Base-by-base conservation (phyloP, 2,113 vertebrate genomes). In the Oncorhynchus tshawytscha region DNA sequence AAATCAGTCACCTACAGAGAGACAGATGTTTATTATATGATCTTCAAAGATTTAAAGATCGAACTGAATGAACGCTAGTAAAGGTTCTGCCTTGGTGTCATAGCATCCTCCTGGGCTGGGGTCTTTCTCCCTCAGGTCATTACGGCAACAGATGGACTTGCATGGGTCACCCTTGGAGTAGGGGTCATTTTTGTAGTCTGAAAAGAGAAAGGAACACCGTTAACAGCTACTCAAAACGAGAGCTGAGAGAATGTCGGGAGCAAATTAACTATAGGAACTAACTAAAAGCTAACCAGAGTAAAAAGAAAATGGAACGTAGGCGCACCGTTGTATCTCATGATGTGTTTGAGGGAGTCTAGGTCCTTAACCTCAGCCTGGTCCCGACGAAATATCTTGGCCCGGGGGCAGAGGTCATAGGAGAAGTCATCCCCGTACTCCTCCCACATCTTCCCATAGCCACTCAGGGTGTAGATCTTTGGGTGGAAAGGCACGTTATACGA, bases 401-500 rank as follows among this genome's bases (percentile, higher is more conserved):
- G 91, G 66, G 97, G 91, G 86, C 96, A 95, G 71, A 98, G 93
- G 24, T 97, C 96, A 0, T 98, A 98, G 8, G 96, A 98, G 84
- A 94, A 98, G 67, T 96, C 95, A 27, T 95, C 86, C 8, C 97
- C 97, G 0, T 94, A 74, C 34, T 89, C 77, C 81, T 90, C 31
- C 82, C 94, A 95, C 0, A 96, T 92, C n/a, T 91, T 2, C 0
- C 76, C 75, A 11, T 98, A 98, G 2, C 96, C 97, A 8, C 97
- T 98, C 87, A 93, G 88, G 29, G 74, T 85, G 89, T 97, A 98
- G 88, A 97, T 94, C 51, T 85, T 93, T 67, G 84, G 71, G 84
- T 98, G 95, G 88, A 97, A 98, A 69, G 97, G 97, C n/a, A 98
- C 81, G 31, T 98, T 98, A 84, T 98, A 98, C 62, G 97, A 98